These are phyloP conservation scores for Dolichopus griseipennis DNA, from an alignment of 2,888 invertebrate species.

Conservation along the genomic window DNA sequence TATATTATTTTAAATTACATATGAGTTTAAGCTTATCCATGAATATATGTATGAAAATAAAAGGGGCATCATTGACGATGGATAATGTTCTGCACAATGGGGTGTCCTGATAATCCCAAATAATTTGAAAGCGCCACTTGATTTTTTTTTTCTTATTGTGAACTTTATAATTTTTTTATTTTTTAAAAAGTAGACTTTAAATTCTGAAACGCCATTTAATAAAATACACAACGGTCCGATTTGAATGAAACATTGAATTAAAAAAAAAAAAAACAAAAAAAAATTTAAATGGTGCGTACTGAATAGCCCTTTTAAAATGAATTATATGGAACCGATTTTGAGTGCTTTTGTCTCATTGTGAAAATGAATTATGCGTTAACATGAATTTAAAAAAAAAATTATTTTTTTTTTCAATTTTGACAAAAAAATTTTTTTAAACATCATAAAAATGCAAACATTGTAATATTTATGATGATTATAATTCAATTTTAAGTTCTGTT, in stretches of 20 bases:
- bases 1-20: no score
- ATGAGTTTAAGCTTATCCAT: no score
- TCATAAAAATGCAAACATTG: not conserved
- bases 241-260: not conserved
- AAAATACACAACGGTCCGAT: not conserved
- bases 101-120: conserved; percentile 1
- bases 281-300: not conserved
- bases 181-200: not conserved
- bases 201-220: not conserved
- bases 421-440: not conserved
- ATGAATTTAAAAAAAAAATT: not conserved
- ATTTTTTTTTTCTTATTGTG: not conserved
- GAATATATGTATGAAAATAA: not conserved
- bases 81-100: conserved; percentile 2
- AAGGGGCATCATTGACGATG: conserved; percentile 7
- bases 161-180: not conserved
- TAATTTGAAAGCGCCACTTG: conserved; percentile 11
- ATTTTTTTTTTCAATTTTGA: not conserved
- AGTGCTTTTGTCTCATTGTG: not conserved
- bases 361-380: not conserved
- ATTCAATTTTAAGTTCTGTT: no score
- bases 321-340: not conserved
- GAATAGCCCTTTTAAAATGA: not conserved
- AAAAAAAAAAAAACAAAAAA: no score
- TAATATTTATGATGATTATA: not conserved